Conservation (phyloP, 2,797 vertebrate species). For the Hydrolagus colliei region DNA sequence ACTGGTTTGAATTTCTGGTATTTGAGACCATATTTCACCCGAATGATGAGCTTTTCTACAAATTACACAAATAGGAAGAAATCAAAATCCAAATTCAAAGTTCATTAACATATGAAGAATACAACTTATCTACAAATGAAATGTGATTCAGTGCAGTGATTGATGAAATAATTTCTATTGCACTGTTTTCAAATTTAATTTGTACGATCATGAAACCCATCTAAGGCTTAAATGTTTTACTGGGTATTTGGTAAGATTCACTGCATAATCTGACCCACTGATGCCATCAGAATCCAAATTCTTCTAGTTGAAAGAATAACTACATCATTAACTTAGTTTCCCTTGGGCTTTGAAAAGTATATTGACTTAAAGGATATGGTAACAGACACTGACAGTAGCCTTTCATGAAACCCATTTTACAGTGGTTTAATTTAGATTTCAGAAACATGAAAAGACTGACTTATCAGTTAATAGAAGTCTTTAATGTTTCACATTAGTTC, state of each 20-base stretch:
- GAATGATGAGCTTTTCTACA: slow-evolving; percentile 60
- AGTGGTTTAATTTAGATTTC: not conserved
- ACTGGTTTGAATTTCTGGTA: slow-evolving; percentile 65
- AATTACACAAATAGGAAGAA: slow-evolving; percentile 30
- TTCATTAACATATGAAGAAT: not conserved
- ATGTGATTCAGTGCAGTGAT: not conserved
- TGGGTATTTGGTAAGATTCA: not conserved
- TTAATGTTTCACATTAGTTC: not conserved
- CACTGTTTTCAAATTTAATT: not conserved
- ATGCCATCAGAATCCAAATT: not conserved
- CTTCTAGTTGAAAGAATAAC: not conserved
- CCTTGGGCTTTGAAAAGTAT: not conserved
- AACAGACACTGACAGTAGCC: not conserved
- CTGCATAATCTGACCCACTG: not conserved
- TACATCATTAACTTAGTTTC: not conserved
- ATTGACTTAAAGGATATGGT: slow-evolving; percentile 5
- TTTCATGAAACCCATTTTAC: not conserved
- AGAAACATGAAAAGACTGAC: not conserved
- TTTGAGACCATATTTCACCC: slow-evolving; percentile 58
- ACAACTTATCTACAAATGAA: not conserved
- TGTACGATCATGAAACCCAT: not conserved
- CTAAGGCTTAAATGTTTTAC: not conserved
- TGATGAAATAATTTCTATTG: not conserved
- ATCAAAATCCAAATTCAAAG: not conserved
- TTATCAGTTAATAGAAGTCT: not conserved